Conservation (phyloP, 2,113 vertebrate genomes). For the Leptobrachium leishanense region DNA sequence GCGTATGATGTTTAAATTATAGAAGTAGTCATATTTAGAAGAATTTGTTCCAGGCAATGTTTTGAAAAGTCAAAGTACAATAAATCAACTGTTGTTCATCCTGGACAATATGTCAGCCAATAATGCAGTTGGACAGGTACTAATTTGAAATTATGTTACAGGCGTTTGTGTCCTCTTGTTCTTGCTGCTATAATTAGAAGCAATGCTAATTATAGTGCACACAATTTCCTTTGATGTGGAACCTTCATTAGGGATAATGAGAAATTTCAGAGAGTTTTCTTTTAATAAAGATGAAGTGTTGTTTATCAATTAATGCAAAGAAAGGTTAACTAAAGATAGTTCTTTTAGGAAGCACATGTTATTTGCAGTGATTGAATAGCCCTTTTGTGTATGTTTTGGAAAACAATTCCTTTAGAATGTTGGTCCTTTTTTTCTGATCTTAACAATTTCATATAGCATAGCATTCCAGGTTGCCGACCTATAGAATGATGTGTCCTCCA, state of each 20-base stretch:
- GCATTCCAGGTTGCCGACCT: neutral
- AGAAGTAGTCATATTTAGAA: too few species aligned
- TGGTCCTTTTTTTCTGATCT: neutral
- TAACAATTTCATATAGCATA: neutral
- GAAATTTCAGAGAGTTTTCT: neutral
- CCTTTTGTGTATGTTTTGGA: neutral
- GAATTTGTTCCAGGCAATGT: too few species aligned
- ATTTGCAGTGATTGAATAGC: neutral
- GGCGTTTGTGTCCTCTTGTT: too few species aligned
- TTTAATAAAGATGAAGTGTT: neutral
- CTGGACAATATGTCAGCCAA: too few species aligned
- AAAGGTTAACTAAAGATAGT: neutral
- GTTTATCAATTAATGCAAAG: neutral
- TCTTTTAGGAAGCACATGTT: neutral
- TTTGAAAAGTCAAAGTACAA: too few species aligned
- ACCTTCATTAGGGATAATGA: neutral
- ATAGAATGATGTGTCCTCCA: neutral
- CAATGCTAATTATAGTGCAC: neutral
- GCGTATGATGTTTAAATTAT: too few species aligned
- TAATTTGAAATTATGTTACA: too few species aligned
- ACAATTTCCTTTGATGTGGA: neutral
- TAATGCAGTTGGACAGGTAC: too few species aligned
- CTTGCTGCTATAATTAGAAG: neutral
- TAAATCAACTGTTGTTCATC: too few species aligned
- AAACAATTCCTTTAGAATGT: neutral